Percentiles rank a stretch among this genome's conserved stretches.
Conservation (phyloP, 2,797 vertebrate species). For the Hypotaenidia okinawae region DNA sequence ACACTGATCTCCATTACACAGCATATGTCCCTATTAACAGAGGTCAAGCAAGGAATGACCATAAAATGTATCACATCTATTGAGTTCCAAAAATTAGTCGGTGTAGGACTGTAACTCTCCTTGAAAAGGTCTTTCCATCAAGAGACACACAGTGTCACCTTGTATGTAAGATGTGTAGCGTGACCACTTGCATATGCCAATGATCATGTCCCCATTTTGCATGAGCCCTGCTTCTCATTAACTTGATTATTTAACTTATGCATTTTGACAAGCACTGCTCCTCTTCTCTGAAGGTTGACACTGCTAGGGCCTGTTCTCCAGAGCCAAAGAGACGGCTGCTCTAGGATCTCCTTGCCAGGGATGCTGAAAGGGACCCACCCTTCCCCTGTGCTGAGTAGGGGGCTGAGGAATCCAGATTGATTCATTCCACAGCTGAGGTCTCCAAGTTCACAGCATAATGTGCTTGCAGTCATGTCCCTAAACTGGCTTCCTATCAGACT, state of each 20-base stretch:
- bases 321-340: neutral
- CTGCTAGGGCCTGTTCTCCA: neutral
- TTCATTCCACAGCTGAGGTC: conserved; percentile 3
- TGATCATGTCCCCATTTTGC: neutral
- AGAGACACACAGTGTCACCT: neutral
- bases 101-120: neutral
- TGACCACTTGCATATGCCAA: neutral
- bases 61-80: neutral
- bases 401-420: conserved; percentile 23
- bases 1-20: neutral
- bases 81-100: neutral
- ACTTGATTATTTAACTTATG: neutral
- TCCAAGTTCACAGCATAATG: conserved; percentile 11
- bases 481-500: conserved; percentile 29
- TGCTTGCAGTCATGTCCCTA: conserved; percentile 48
- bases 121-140: neutral
- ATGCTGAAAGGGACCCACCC: conserved; percentile 21
- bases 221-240: neutral
- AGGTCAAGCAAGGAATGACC: neutral
- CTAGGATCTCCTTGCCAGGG: neutral
- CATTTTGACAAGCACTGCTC: neutral
- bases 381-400: conserved; percentile 15
- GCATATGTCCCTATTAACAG: neutral
- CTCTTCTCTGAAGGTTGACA: neutral
- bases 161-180: neutral